Evolutionary conservation across 2,797 vertebrate genomes (phyloP).

Genomic region (Alauda arvensis): DNA sequence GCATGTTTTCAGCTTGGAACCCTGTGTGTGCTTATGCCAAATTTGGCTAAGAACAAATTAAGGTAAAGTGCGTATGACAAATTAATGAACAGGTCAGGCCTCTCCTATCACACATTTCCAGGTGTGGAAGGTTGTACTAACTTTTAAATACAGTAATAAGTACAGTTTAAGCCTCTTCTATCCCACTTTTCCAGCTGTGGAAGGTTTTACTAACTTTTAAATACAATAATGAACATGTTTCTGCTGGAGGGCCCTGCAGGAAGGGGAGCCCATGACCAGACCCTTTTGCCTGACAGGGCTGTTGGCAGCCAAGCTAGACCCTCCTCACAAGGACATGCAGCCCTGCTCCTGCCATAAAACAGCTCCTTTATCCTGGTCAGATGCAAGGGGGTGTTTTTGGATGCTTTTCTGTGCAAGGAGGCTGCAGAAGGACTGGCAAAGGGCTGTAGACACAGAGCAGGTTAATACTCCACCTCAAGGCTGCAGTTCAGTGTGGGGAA

Average conservation of each 20-base stretch:
- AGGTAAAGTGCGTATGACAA: neutral
- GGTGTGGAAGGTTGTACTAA: neutral
- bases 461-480: neutral
- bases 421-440: neutral
- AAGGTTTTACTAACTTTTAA: neutral
- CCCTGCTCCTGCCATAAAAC: neutral
- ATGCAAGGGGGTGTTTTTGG: neutral
- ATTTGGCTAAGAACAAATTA: neutral
- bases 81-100: neutral
- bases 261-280: neutral
- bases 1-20: neutral
- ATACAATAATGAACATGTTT: accelerated
- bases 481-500: neutral
- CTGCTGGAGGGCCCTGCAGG: neutral
- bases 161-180: neutral
- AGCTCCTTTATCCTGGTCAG: neutral
- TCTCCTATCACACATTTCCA: neutral
- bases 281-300: neutral
- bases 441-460: neutral
- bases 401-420: neutral
- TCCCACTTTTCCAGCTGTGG: neutral
- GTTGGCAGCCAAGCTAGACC: neutral
- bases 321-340: neutral
- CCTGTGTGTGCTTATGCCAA: neutral
- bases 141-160: neutral